These are phyloP conservation scores for Mormyrops attenuatus DNA, from an alignment of 2,797 vertebrate species.

Conservation along the genomic window DNA sequence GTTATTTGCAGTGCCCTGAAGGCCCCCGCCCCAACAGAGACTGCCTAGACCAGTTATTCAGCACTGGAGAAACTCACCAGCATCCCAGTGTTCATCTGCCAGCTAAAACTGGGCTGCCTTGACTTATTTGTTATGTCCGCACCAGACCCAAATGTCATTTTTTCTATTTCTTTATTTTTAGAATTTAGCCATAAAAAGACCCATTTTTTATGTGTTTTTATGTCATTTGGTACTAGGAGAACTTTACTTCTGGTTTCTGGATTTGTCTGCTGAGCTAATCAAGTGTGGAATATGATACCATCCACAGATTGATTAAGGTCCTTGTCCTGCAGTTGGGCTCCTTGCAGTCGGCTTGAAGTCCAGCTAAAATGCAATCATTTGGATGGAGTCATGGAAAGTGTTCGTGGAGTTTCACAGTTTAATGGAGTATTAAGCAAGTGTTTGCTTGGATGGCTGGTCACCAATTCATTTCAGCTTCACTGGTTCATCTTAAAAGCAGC, in stretches of 20 bases:
- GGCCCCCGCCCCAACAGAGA: not conserved
- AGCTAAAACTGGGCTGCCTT: not conserved
- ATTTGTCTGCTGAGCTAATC: not conserved
- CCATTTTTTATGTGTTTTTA: not conserved
- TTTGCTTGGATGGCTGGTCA: not conserved
- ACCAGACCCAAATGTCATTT: not conserved
- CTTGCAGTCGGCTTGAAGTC: not conserved
- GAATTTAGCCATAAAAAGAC: not conserved
- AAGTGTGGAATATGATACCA: not conserved
- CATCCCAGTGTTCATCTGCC: not conserved
- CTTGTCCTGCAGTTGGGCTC: not conserved
- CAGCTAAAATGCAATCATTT: not conserved
- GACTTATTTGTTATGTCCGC: not conserved
- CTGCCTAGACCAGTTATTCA: not conserved
- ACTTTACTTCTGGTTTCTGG: not conserved
- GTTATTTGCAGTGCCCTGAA: not conserved
- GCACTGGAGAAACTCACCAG: not conserved
- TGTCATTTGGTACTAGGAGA: constrained; percentile 1
- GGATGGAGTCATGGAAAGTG: not conserved
- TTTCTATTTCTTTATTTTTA: constrained; percentile 3
- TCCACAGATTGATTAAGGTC: not conserved
- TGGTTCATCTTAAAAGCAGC: not conserved
- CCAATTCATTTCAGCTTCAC: not conserved
- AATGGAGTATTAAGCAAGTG: not conserved
- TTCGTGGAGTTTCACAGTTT: not conserved